These are phyloP conservation scores for Hippolais icterina DNA, from an alignment of 2,113 vertebrate species.

Conservation along the genomic window DNA sequence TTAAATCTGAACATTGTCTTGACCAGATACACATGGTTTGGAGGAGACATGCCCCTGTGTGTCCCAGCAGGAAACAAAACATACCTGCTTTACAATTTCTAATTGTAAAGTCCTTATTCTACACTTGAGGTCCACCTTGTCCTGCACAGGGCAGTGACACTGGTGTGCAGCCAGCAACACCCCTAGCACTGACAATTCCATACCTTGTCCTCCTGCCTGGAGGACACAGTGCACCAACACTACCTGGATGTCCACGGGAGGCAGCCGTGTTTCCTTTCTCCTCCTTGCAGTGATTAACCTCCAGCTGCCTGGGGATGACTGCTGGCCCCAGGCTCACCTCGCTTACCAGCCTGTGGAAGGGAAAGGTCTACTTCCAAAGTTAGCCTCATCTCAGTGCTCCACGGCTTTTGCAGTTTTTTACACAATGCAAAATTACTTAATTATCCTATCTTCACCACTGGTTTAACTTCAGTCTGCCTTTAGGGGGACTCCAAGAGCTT, in stretches of 20 bases:
- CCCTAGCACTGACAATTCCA: background rate
- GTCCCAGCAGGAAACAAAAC: no score
- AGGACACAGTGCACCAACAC: background rate
- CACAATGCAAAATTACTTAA: background rate
- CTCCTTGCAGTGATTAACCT: background rate
- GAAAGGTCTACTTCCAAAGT: background rate
- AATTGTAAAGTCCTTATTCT: no score
- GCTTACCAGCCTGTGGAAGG: background rate
- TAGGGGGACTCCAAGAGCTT: background rate
- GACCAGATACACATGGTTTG: no score
- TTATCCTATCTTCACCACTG: background rate
- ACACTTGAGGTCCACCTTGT: background rate
- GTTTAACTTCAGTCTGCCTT: background rate
- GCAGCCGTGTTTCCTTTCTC: background rate
- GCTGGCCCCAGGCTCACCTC: background rate
- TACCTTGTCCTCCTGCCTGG: background rate
- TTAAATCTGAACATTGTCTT: no score
- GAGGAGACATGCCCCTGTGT: no score
- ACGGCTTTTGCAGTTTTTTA: background rate
- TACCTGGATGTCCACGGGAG: background rate
- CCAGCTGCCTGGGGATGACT: background rate
- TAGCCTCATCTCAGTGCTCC: background rate
- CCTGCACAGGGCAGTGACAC: no score
- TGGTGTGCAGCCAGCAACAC: no score
- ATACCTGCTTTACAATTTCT: no score